These are phyloP conservation scores for Microtus montanus DNA, from an alignment of 2,113 vertebrate species.

Conservation along the genomic window DNA sequence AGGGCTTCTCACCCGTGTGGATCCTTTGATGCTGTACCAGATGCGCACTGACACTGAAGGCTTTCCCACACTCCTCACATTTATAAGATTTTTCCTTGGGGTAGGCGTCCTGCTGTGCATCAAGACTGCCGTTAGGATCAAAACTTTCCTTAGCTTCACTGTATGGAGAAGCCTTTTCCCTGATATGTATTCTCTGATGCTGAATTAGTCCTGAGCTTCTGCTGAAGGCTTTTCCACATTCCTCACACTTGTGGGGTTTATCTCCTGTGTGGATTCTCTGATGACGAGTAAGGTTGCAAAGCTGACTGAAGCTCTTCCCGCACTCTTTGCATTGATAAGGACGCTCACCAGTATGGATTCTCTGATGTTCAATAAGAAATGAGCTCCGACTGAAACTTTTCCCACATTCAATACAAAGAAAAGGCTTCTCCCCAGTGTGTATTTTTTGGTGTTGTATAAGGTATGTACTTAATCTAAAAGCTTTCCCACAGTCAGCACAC, in stretches of 20 bases:
- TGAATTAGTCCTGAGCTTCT: constrained; percentile 79
- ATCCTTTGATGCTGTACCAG: constrained; percentile 80
- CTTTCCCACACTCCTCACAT: constrained; percentile 76
- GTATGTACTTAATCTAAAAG: constrained; percentile 79
- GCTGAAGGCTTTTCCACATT: constrained; percentile 82
- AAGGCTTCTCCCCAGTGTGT: constrained; percentile 80
- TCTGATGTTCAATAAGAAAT: constrained; percentile 80
- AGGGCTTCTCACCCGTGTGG: constrained; percentile 79
- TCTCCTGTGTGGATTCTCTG: constrained; percentile 80
- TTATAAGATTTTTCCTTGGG: constrained; percentile 75
- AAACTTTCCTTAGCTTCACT: constrained; percentile 85
- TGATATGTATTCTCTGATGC: constrained; percentile 79
- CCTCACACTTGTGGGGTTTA: constrained; percentile 78
- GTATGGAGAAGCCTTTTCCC: constrained; percentile 72
- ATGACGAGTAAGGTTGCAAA: constrained; percentile 79
- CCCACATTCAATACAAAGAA: constrained; percentile 80
- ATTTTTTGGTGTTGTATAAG: constrained; percentile 81
- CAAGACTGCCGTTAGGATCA: constrained; percentile 84
- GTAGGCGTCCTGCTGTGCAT: constrained; percentile 85
- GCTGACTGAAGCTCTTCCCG: constrained; percentile 78
- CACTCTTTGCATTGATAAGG: constrained; percentile 78
- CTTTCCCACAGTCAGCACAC: constrained; percentile 81
- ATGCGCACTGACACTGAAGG: constrained; percentile 78
- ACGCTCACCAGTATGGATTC: constrained; percentile 79
- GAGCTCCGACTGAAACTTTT: constrained; percentile 81